Percentiles rank a stretch among this genome's conserved stretches.
Conservation (phyloP, 1,140 invertebrate genomes). For the Brachionus asplanchnoidis region DNA sequence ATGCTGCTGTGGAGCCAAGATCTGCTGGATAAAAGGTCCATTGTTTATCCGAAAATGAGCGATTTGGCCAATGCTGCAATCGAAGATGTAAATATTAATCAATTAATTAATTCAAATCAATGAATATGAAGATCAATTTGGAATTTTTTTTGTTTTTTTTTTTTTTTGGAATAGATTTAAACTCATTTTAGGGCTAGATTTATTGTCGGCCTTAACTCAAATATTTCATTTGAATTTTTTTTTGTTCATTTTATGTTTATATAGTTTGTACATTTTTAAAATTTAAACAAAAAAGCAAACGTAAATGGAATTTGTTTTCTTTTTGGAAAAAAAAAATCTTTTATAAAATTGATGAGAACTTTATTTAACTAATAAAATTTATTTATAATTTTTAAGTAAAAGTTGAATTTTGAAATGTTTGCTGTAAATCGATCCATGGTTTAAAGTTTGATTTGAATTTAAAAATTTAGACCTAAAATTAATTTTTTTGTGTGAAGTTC, state of each 20-base stretch:
- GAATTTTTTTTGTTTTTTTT: neutral
- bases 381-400: neutral
- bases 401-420: too few species aligned
- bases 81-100: constrained; percentile 42
- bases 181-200: neutral
- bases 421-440: neutral
- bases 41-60: constrained; percentile 84
- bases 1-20: constrained; percentile 90
- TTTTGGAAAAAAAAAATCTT: neutral
- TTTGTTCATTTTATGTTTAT: constrained; percentile 19
- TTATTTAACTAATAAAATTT: constrained; percentile 17
- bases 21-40: constrained; percentile 85
- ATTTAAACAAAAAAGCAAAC: neutral
- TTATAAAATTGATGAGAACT: neutral
- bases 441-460: too few species aligned
- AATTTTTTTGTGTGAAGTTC: too few species aligned
- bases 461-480: too few species aligned
- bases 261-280: neutral
- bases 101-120: constrained; percentile 38
- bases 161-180: neutral
- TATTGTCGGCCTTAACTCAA: neutral
- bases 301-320: neutral
- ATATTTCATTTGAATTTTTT: neutral
- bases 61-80: constrained; percentile 75
- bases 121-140: neutral